Evolutionary conservation across 2,113 vertebrate genomes (phyloP).

Genomic region (Stegostoma tigrinum): DNA sequence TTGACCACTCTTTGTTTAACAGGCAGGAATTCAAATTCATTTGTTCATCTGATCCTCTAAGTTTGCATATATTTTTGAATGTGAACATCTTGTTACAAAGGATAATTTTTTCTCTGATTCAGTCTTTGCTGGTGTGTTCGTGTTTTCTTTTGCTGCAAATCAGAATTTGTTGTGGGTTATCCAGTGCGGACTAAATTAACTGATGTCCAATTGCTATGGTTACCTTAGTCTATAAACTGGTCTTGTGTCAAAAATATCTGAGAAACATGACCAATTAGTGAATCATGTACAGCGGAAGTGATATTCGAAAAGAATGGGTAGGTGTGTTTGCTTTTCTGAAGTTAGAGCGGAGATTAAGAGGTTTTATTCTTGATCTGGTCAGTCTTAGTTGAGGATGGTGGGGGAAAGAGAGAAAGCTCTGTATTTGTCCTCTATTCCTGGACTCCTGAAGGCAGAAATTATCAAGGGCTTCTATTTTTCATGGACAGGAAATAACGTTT

Average conservation of each 20-base stretch:
- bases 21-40: neutral
- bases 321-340: neutral
- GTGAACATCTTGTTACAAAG: neutral
- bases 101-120: neutral
- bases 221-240: neutral
- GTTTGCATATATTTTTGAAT: neutral
- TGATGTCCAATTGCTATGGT: neutral
- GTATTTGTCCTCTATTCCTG: neutral
- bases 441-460: neutral
- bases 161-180: neutral
- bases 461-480: neutral
- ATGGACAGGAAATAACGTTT: neutral
- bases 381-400: neutral
- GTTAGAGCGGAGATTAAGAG: neutral
- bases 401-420: neutral
- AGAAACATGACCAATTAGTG: neutral
- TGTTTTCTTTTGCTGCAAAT: neutral
- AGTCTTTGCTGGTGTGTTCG: neutral
- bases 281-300: neutral
- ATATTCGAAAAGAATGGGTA: neutral
- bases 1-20: neutral
- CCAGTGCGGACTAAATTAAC: neutral
- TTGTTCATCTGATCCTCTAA: neutral
- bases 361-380: neutral
- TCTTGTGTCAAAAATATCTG: neutral